phyloP scores from a whole-genome alignment of 2,113 vertebrate species.

The Sarotherodon lohbergeri region DNA sequence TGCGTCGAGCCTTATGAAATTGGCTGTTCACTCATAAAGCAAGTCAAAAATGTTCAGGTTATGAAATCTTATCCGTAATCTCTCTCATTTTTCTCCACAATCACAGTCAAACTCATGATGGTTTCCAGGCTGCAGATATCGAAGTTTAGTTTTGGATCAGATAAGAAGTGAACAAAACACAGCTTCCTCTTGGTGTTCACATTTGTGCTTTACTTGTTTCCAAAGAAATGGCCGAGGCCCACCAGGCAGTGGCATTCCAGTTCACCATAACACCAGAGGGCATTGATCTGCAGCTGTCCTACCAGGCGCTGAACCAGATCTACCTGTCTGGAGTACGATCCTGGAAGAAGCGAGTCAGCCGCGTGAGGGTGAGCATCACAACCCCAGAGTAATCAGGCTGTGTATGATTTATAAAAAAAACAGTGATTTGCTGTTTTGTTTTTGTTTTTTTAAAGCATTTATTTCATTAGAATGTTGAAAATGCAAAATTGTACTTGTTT shows the following conservation, averaged over 20 bases:
- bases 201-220: neutral
- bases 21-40: neutral
- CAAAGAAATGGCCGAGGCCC: conserved; percentile 83
- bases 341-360: conserved; percentile 82
- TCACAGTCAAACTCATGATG: neutral
- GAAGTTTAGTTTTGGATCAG: neutral
- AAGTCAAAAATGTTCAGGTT: neutral
- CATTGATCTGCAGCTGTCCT: conserved; percentile 75
- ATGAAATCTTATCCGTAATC: neutral
- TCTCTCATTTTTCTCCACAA: neutral
- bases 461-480: neutral
- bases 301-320: conserved; percentile 80
- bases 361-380: conserved; percentile 72
- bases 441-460: neutral
- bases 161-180: neutral
- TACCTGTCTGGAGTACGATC: conserved; percentile 80
- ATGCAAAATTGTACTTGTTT: neutral
- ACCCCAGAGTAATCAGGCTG: neutral
- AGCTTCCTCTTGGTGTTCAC: neutral
- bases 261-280: conserved; percentile 80
- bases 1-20: neutral
- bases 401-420: neutral
- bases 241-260: conserved; percentile 84
- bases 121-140: neutral
- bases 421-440: no score